These are phyloP conservation scores for Caenorhabditis zanzibari DNA, from an alignment of 2,888 invertebrate species.

Conservation along the genomic window DNA sequence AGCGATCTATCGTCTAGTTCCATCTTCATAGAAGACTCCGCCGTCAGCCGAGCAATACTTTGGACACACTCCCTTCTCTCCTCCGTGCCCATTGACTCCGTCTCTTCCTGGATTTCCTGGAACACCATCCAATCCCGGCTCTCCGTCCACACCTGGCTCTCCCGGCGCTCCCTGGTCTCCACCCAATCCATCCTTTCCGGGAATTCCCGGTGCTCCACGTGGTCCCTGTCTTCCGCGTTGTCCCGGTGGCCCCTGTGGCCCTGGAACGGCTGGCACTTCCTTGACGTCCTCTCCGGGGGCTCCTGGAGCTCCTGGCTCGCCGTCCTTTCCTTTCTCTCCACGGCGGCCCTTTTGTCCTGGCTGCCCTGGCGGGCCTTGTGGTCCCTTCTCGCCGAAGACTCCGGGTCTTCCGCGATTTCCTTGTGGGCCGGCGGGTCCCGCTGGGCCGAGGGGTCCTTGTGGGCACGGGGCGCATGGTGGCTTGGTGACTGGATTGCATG, in stretches of 20 bases:
- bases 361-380: constrained; percentile 67
- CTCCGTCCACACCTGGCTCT: constrained; percentile 58
- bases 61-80: constrained; percentile 73
- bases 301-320: constrained; percentile 71
- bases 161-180: constrained; percentile 69
- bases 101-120: constrained; percentile 68
- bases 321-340: constrained; percentile 74
- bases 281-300: constrained; percentile 56
- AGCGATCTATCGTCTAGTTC: constrained; percentile 65
- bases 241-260: constrained; percentile 69
- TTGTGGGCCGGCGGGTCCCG: constrained; percentile 60
- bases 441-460: constrained; percentile 58
- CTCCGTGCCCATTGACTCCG: constrained; percentile 64
- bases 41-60: constrained; percentile 72
- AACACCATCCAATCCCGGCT: constrained; percentile 64
- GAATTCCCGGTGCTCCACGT: constrained; percentile 68
- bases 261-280: constrained; percentile 46
- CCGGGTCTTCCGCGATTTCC: constrained; percentile 66
- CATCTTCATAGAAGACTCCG: constrained; percentile 73
- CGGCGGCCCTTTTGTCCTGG: constrained; percentile 69
- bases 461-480: constrained; percentile 64
- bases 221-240: constrained; percentile 69
- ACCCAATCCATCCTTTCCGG: constrained; percentile 69
- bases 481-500: constrained; percentile 51
- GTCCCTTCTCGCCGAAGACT: constrained; percentile 66